phyloP scores from a whole-genome alignment of 2,113 vertebrate species.

The Chamaetylas fuelleborni region DNA sequence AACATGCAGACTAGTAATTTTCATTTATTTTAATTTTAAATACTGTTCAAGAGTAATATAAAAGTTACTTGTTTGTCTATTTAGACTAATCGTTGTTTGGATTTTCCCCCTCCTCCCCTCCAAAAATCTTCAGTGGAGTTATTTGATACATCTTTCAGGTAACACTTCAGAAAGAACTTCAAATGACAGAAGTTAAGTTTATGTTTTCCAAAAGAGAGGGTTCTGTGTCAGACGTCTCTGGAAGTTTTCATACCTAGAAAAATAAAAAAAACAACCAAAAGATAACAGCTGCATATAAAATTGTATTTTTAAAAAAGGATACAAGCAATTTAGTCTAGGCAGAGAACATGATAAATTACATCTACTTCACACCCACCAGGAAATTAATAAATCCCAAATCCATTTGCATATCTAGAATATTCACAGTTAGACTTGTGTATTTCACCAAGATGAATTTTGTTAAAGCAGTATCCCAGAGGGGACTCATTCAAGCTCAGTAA shows the following conservation, averaged over 20 bases:
- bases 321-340: not conserved
- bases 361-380: not conserved
- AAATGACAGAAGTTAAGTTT: conserved; percentile 46
- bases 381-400: not conserved
- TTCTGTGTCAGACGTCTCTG: conserved; percentile 92
- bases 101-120: not conserved
- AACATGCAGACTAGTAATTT: not conserved
- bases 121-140: not conserved
- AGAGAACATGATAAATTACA: not conserved
- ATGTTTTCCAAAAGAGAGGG: conserved; percentile 94
- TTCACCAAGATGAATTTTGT: not conserved
- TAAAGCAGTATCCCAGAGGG: not conserved
- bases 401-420: not conserved
- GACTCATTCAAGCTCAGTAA: not conserved
- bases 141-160: conserved; percentile 12
- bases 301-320: not conserved
- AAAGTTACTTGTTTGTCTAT: conserved; percentile 55
- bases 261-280: not conserved
- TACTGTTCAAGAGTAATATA: conserved; percentile 56
- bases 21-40: conserved; percentile 67
- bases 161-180: conserved; percentile 21
- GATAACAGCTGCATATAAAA: not conserved
- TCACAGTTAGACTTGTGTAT: not conserved
- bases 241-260: conserved; percentile 93
- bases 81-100: conserved; percentile 23